Evolutionary conservation across 1,140 invertebrate species (phyloP).

Genomic region (Cydia fagiglandana): DNA sequence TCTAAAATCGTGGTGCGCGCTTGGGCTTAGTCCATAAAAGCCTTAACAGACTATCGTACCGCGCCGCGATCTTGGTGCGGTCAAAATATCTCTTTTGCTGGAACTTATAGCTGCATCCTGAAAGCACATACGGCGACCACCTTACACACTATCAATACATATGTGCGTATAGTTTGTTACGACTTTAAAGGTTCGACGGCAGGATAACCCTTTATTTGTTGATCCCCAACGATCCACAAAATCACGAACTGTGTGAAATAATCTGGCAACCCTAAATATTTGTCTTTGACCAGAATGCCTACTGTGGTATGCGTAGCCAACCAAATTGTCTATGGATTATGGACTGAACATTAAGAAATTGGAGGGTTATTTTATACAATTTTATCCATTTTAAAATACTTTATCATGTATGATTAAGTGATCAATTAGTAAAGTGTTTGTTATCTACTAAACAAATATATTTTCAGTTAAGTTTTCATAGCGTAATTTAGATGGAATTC

Average conservation of each 20-base stretch:
- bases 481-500: conserved; percentile 41
- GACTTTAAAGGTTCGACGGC: too few relatives aligned
- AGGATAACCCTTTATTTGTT: too few relatives aligned
- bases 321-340: conserved; percentile 21
- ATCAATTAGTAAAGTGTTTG: conserved; percentile 10
- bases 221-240: not conserved
- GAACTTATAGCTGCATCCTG: too few relatives aligned
- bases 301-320: not conserved
- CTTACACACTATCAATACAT: too few relatives aligned
- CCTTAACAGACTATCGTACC: too few relatives aligned
- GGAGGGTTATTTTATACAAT: conserved; percentile 49
- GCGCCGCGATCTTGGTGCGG: too few relatives aligned
- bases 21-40: too few relatives aligned
- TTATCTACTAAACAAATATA: conserved; percentile 24
- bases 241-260: not conserved
- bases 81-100: too few relatives aligned
- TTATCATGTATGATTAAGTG: conserved; percentile 17
- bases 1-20: too few relatives aligned
- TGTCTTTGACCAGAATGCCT: not conserved
- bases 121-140: too few relatives aligned
- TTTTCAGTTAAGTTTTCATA: conserved; percentile 26
- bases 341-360: conserved; percentile 38
- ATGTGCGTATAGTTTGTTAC: too few relatives aligned
- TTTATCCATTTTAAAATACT: conserved; percentile 36
- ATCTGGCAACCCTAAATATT: not conserved